Evolutionary conservation across 2,113 vertebrate genomes (phyloP).

Genomic region (Scomber colias): DNA sequence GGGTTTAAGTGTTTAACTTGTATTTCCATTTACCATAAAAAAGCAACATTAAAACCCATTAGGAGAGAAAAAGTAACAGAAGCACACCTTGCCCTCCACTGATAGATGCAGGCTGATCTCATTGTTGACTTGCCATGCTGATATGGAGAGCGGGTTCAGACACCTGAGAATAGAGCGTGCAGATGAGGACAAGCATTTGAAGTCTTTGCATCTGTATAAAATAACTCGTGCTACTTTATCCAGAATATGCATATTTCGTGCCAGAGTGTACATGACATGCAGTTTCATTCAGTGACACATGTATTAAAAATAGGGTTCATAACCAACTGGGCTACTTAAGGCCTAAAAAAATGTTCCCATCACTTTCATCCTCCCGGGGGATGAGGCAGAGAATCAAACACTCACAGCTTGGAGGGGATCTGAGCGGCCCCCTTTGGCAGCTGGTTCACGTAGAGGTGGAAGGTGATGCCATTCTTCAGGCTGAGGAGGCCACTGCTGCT

Average conservation of each 20-base stretch:
- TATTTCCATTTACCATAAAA: too few species aligned
- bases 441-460: constrained; percentile 94
- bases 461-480: constrained; percentile 86
- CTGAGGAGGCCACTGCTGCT: constrained; percentile 86
- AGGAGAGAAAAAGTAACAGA: background rate
- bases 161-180: constrained; percentile 73
- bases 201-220: background rate
- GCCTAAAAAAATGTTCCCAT: background rate
- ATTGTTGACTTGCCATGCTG: constrained; percentile 89
- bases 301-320: background rate
- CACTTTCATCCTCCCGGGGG: background rate
- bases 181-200: background rate
- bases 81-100: constrained; percentile 88
- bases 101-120: constrained; percentile 91
- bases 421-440: constrained; percentile 93
- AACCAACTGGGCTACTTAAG: background rate
- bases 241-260: background rate
- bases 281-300: background rate
- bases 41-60: background rate
- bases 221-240: background rate
- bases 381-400: constrained; percentile 30
- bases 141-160: constrained; percentile 88
- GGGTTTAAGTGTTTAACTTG: background rate
- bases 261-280: too few species aligned
- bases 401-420: constrained; percentile 89